Evolutionary conservation across 1,140 invertebrate species (phyloP).

Genomic region (Oreohelix idahoensis): DNA sequence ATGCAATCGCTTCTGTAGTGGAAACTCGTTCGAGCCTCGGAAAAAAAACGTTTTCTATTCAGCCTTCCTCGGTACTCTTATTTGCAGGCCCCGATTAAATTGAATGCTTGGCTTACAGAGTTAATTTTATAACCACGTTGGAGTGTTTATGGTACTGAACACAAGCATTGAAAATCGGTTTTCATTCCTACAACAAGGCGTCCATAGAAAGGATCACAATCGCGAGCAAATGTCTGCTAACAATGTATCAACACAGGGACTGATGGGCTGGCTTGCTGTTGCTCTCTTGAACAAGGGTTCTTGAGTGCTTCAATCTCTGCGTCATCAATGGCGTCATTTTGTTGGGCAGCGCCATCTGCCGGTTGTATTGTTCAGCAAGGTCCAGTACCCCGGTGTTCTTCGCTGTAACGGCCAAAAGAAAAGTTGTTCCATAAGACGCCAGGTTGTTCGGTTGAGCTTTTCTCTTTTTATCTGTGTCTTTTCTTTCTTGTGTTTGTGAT

Average conservation of each 20-base stretch:
- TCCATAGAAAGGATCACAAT: not conserved
- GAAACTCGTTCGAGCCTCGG: not conserved
- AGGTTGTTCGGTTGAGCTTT: no score
- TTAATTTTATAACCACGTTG: conserved; percentile 20
- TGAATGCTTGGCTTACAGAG: conserved; percentile 10
- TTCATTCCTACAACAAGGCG: not conserved
- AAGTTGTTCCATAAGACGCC: not conserved
- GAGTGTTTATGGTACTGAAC: conserved; percentile 15
- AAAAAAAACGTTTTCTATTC: not conserved
- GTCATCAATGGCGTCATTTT: conserved; percentile 28
- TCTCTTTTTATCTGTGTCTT: no score
- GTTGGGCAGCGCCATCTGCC: conserved; percentile 20
- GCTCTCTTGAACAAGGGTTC: not conserved
- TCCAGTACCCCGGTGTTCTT: not conserved
- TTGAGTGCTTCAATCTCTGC: conserved; percentile 15
- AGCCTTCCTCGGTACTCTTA: not conserved
- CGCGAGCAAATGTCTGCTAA: not conserved
- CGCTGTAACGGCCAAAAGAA: not conserved
- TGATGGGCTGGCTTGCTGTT: not conserved
- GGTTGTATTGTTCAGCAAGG: not conserved
- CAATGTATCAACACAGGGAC: conserved; percentile 1
- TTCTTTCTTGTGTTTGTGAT: not conserved
- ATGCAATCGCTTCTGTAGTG: conserved; percentile 11
- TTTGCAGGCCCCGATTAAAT: not conserved
- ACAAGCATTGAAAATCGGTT: conserved; percentile 1